Evolutionary conservation across 2,888 invertebrate genomes (phyloP).

Genomic region (Aphelenchoides bicaudatus): DNA sequence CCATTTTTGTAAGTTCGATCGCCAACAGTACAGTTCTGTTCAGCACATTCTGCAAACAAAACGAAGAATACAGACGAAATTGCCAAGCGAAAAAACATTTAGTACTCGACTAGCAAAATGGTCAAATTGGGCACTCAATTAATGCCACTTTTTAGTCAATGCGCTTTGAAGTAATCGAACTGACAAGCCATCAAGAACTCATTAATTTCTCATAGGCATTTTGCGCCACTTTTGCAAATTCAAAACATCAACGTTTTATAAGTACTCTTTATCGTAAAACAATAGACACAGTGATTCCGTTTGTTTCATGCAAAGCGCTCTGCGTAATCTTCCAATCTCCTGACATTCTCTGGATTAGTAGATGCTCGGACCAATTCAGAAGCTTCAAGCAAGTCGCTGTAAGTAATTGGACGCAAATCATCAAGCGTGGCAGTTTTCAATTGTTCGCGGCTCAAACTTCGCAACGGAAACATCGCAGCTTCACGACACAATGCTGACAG

Average conservation of each 20-base stretch:
- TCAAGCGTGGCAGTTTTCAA: slow-evolving; percentile 23
- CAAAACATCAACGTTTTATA: too few species aligned
- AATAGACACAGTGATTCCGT: too few species aligned
- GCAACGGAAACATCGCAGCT: slow-evolving; percentile 82
- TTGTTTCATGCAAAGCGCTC: slow-evolving; percentile 4
- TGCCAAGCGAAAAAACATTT: too few species aligned
- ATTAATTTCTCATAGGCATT: too few species aligned
- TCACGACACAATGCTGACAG: slow-evolving; percentile 91
- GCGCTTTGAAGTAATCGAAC: too few species aligned
- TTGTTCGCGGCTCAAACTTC: slow-evolving; percentile 21
- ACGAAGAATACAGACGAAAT: neutral
- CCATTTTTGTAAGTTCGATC: slow-evolving; percentile 2
- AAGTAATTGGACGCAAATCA: slow-evolving; percentile 35
- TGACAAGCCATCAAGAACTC: too few species aligned
- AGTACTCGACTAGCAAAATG: too few species aligned
- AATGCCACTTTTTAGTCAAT: too few species aligned
- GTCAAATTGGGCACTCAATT: too few species aligned
- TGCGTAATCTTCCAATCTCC: slow-evolving; percentile 49
- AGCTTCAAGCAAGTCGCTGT: slow-evolving; percentile 80
- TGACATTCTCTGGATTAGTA: slow-evolving; percentile 65
- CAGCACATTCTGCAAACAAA: neutral
- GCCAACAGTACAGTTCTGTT: neutral
- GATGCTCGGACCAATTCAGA: slow-evolving; percentile 86
- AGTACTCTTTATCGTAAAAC: too few species aligned
- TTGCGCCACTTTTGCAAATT: too few species aligned